A percentile compares a stretch with the other conserved stretches of the same genome.
phyloP scores from a whole-genome alignment of 2,888 invertebrate genomes.

The Leucophenga montana region DNA sequence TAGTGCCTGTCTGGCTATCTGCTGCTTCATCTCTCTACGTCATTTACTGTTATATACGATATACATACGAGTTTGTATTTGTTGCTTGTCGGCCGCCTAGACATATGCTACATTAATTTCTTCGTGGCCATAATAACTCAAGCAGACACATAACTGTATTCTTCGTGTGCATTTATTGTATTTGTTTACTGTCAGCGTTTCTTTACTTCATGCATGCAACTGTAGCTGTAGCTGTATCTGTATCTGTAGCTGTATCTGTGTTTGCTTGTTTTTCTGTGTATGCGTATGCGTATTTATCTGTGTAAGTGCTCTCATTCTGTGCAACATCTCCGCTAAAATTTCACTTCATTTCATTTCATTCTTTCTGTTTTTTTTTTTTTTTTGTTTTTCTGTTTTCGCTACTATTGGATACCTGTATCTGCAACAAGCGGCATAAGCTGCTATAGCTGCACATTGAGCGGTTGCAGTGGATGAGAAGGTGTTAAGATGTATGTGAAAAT shows the following conservation, averaged over 20 bases:
- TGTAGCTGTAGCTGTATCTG: slow-evolving; percentile 29
- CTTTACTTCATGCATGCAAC: slow-evolving; percentile 57
- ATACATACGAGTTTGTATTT: too few relatives aligned
- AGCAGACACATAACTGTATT: slow-evolving; percentile 32
- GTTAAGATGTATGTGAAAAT: slow-evolving; percentile 62
- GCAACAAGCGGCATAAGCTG: slow-evolving; percentile 16
- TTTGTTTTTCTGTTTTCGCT: too few relatives aligned
- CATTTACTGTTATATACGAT: slow-evolving; percentile 60
- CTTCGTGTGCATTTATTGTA: slow-evolving; percentile 52
- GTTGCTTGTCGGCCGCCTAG: slow-evolving; percentile 40
- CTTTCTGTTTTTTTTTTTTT: too few relatives aligned
- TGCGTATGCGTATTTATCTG: too few relatives aligned
- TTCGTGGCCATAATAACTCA: slow-evolving; percentile 11
- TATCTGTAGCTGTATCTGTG: too few relatives aligned
- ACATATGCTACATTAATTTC: slow-evolving; percentile 34
- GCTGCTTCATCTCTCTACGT: slow-evolving; percentile 45
- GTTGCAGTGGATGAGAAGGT: slow-evolving; percentile 58
- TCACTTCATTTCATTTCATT: slow-evolving; percentile 40
- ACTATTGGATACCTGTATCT: not conserved
- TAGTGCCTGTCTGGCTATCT: too few relatives aligned
- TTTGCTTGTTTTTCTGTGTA: too few relatives aligned
- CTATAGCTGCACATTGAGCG: too few relatives aligned
- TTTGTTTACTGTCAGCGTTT: slow-evolving; percentile 34
- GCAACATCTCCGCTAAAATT: slow-evolving; percentile 30
- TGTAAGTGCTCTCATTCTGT: too few relatives aligned